Percentiles rank a stretch among this genome's conserved stretches.
These are phyloP conservation scores for Urosaurus nigricauda DNA, from an alignment of 2,797 vertebrate genomes.

Conservation along the genomic window DNA sequence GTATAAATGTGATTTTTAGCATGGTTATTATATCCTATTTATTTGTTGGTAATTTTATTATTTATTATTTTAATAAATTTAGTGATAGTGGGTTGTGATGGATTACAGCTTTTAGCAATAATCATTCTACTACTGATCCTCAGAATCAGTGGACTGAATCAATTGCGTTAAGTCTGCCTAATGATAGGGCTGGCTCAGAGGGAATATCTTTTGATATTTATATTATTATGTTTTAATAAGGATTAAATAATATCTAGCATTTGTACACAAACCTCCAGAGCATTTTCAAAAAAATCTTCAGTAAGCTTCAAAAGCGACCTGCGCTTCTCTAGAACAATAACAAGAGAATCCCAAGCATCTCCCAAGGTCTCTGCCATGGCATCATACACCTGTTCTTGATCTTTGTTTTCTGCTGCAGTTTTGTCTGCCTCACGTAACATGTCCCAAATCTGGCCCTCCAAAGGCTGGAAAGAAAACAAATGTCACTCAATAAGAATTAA, in stretches of 20 bases:
- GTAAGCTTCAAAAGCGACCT: conserved; percentile 82
- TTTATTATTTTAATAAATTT: too few relatives aligned
- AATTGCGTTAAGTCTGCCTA: not conserved
- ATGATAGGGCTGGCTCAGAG: not conserved
- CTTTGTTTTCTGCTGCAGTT: conserved; percentile 80
- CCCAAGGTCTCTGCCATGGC: conserved; percentile 87
- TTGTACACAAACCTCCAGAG: conserved; percentile 82
- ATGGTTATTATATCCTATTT: too few relatives aligned
- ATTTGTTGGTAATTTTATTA: too few relatives aligned
- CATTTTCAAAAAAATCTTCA: conserved; percentile 85
- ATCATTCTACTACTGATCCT: not conserved
- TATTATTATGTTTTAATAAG: not conserved
- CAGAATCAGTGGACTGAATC: not conserved
- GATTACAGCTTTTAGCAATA: too few relatives aligned
- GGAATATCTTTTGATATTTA: not conserved
- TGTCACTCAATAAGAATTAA: not conserved
- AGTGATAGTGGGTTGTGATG: too few relatives aligned
- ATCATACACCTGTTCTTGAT: conserved; percentile 81
- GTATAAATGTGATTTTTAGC: too few relatives aligned
- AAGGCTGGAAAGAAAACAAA: conserved; percentile 71
- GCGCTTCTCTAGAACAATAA: conserved; percentile 82
- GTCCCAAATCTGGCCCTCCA: conserved; percentile 84
- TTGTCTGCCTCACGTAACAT: conserved; percentile 86
- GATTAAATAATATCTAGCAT: not conserved
- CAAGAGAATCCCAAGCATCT: conserved; percentile 84